These are phyloP conservation scores for Tachysurus vachellii DNA, from an alignment of 2,113 vertebrate species.

Conservation along the genomic window DNA sequence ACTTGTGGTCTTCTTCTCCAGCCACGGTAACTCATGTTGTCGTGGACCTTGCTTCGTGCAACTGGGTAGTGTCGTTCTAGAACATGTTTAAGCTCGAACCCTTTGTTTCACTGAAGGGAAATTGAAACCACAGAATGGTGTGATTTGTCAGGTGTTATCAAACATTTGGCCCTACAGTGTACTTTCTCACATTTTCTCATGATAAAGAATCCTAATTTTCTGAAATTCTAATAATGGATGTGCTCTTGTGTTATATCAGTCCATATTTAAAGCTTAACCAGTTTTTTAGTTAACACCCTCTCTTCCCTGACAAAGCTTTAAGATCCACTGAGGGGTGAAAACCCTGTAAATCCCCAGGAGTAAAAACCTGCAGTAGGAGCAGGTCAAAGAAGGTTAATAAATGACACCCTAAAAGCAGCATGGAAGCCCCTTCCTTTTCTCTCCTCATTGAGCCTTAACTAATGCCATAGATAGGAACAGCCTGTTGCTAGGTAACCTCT, in stretches of 20 bases:
- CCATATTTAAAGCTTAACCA: not conserved
- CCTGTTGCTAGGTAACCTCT: constrained; percentile 81
- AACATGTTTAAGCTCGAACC: not conserved
- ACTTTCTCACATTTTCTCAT: not conserved
- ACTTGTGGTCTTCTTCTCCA: not conserved
- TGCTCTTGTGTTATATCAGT: not conserved
- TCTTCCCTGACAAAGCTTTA: not conserved
- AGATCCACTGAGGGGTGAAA: constrained; percentile 34
- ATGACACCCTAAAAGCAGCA: constrained; percentile 47
- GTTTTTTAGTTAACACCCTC: not conserved
- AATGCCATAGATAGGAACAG: constrained; percentile 67
- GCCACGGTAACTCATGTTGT: not conserved
- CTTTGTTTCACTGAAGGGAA: not conserved
- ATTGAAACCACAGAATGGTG: not conserved
- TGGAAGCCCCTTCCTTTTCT: constrained; percentile 41
- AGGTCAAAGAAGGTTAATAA: constrained; percentile 61
- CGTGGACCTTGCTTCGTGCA: not conserved
- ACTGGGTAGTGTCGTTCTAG: not conserved
- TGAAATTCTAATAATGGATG: not conserved
- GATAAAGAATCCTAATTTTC: not conserved
- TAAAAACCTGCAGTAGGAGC: constrained; percentile 53
- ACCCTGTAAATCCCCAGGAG: constrained; percentile 47
- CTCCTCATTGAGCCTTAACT: constrained; percentile 62
- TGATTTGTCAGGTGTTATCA: not conserved
- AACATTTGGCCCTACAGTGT: not conserved